Evolutionary conservation across 2,113 vertebrate genomes (phyloP), one percentile per base, ranked within the genome.

Genomic region (Oncorhynchus mykiss): DNA sequence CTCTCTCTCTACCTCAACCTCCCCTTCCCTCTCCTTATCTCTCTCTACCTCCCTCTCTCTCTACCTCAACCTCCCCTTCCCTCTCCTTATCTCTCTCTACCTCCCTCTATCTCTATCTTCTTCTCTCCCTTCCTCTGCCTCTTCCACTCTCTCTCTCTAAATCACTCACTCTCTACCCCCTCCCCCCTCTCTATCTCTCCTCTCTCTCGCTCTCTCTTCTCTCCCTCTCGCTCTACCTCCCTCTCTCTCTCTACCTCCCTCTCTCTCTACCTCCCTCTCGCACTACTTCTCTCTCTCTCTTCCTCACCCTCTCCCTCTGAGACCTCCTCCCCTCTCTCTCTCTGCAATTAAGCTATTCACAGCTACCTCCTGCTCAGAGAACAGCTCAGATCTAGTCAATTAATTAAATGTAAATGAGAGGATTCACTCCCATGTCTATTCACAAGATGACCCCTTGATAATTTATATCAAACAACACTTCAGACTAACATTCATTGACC

Each of bases 271-370:
- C 7, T 39, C 6, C 6, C 0, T 2, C 31, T 34, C 31, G 6
- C 31, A 7, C 31, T 34, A 6, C 5, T 1, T 39, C 34, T 2
- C 0, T 1, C 34, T 39, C 7, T 8, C 34, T 39, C 34, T 39
- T 8, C 34, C 34, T 39, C 34, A 7, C 34, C 34, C 34, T 34
- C 34, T 39, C 34, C 7, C 34, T 39, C 34, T 8, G 27, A 27
- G 27, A 7, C 49, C 14, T 14, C 60, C 31, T 34, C 31, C 31
- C 31, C 1, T 64, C n/a, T 14, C 79, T 74, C 76, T 77, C 64
- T 72, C 73, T 71, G 87, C 90, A 92, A 92, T 92, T 91, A 93
- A 77, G 90, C 86, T 76, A 85, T 91, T 88, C 85, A 85, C 74
- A 18, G 86, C 76, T 60, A 70, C 73, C 73, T n/a, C 64, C 48